Evolutionary conservation across 2,797 vertebrate genomes (phyloP).

Genomic region (Rhinatrema bivittatum): DNA sequence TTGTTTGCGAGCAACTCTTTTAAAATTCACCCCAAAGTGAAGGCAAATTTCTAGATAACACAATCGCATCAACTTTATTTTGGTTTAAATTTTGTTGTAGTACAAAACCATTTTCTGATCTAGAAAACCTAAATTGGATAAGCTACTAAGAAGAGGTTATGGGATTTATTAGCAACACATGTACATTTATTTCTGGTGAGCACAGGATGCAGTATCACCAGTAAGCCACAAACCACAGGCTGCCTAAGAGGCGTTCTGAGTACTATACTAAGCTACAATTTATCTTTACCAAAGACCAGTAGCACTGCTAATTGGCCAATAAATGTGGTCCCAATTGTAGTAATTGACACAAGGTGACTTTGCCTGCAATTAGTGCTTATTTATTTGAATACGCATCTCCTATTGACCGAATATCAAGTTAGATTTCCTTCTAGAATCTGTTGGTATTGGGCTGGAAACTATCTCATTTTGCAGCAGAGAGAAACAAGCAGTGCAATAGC

Average conservation of each 20-base stretch:
- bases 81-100: too few species aligned
- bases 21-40: too few species aligned
- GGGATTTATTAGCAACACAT: accelerated
- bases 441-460: not conserved
- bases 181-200: accelerated
- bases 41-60: too few species aligned
- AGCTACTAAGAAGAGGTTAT: not conserved
- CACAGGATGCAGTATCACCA: accelerated
- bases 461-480: accelerated
- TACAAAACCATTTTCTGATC: too few species aligned
- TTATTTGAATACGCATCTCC: conserved; percentile 43
- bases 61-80: too few species aligned
- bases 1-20: too few species aligned
- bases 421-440: not conserved
- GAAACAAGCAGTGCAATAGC: accelerated
- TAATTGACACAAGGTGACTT: not conserved
- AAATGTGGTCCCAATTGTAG: conserved; percentile 31
- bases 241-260: not conserved
- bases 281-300: conserved; percentile 24
- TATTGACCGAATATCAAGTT: not conserved
- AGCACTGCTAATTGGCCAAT: conserved; percentile 56
- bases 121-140: accelerated
- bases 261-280: conserved; percentile 8
- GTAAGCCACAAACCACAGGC: not conserved
- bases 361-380: conserved; percentile 46